phyloP scores from a whole-genome alignment of 2,113 vertebrate genomes.

The Nothocercus nigrocapillus region DNA sequence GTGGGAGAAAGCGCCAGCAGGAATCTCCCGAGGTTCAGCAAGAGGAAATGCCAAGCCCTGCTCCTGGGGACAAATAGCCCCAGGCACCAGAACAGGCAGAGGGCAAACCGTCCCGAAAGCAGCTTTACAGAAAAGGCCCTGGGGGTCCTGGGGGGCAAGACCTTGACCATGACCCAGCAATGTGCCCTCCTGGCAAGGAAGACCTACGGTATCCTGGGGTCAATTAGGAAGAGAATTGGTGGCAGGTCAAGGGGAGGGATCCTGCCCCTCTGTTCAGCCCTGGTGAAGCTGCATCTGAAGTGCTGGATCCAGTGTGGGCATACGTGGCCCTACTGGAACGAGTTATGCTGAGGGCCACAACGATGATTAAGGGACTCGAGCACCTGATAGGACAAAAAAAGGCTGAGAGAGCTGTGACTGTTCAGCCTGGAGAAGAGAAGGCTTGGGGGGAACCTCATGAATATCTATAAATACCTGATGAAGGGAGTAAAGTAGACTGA shows the following conservation, averaged over 20 bases:
- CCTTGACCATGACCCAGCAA: neutral
- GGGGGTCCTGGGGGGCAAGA: no score
- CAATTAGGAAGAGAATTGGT: rapidly evolving
- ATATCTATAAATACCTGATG: neutral
- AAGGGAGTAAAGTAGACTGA: neutral
- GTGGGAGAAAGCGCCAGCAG: neutral
- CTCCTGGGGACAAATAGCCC: no score
- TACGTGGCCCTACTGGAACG: neutral
- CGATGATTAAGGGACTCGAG: neutral
- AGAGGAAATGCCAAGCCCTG: neutral
- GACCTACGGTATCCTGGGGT: neutral
- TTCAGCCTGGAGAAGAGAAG: neutral
- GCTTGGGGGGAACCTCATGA: neutral
- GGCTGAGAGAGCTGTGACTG: neutral
- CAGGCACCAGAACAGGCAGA: neutral
- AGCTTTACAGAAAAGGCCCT: neutral
- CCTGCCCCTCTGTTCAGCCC: neutral
- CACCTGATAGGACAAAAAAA: neutral
- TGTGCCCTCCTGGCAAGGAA: neutral
- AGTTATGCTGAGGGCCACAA: neutral
- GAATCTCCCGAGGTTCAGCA: neutral
- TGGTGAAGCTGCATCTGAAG: neutral
- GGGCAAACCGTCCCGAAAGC: rapidly evolving
- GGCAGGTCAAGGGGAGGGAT: neutral
- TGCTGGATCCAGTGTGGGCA: neutral